A percentile compares a stretch with the other conserved stretches of the same genome.
These are phyloP conservation scores for Ptilonorhynchus violaceus DNA, from an alignment of 2,113 vertebrate genomes.

Conservation along the genomic window DNA sequence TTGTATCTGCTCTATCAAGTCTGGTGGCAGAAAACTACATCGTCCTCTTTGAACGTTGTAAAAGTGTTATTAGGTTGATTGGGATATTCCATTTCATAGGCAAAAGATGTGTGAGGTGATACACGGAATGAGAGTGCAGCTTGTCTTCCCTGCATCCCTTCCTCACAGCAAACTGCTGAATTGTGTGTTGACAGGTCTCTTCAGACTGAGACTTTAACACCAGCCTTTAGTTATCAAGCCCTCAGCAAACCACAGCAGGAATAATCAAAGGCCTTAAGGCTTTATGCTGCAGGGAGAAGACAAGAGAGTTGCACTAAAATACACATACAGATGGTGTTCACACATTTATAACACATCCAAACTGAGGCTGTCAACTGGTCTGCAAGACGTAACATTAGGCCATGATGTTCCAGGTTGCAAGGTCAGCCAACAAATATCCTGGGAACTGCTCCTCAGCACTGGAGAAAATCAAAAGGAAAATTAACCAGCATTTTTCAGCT, in stretches of 20 bases:
- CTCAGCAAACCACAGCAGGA: not conserved
- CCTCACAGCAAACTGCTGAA: not conserved
- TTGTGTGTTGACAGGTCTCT: not conserved
- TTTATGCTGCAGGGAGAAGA: not conserved
- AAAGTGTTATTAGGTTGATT: not conserved
- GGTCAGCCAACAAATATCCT: not conserved
- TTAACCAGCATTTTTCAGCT: slow-evolving; percentile 1
- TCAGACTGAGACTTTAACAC: not conserved
- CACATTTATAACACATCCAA: not conserved
- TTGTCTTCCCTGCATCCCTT: not conserved
- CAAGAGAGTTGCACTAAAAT: not conserved
- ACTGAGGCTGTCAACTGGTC: not conserved
- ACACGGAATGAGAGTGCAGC: not conserved
- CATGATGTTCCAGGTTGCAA: not conserved
- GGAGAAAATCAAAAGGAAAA: slow-evolving; percentile 18
- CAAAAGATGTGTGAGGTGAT: not conserved
- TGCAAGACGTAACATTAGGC: not conserved
- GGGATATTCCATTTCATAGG: not conserved
- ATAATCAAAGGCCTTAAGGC: not conserved
- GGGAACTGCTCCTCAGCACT: not conserved
- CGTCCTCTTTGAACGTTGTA: not conserved
- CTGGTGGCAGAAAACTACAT: not conserved
- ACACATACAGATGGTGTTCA: not conserved
- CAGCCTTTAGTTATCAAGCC: not conserved
- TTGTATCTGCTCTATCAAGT: not conserved